Percentiles rank a stretch among this genome's conserved stretches.
These are phyloP conservation scores for Syndactyla subalaris DNA, from an alignment of 2,797 vertebrate species.

Conservation along the genomic window DNA sequence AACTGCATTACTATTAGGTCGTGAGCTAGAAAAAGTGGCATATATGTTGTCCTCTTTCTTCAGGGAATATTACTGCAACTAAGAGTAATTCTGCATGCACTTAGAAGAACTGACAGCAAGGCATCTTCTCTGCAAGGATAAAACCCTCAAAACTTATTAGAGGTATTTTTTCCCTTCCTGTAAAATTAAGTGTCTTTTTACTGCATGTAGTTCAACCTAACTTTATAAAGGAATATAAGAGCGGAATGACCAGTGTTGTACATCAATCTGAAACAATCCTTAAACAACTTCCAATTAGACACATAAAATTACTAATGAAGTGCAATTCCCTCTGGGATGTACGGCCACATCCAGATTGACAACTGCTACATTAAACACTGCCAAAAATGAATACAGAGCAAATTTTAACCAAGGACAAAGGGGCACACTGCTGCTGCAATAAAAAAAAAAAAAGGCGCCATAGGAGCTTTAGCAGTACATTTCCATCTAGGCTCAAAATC, in stretches of 20 bases:
- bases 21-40: neutral
- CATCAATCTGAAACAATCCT: neutral
- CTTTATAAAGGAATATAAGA: neutral
- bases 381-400: slow-evolving; percentile 38
- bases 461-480: neutral
- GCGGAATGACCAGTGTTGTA: neutral
- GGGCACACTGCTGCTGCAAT: neutral
- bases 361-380: slow-evolving; percentile 6
- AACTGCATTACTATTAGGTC: neutral
- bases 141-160: neutral
- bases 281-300: neutral
- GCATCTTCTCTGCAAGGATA: neutral
- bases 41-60: neutral
- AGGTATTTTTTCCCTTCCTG: neutral
- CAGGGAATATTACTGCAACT: neutral
- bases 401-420: slow-evolving; percentile 52
- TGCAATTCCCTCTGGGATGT: neutral
- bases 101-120: neutral
- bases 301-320: slow-evolving; percentile 25
- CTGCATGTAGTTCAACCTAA: neutral
- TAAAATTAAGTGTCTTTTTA: slow-evolving; percentile 9
- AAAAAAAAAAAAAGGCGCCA: neutral
- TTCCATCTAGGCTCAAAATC: slow-evolving; percentile 10
- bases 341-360: slow-evolving; percentile 11
- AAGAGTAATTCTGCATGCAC: neutral